Evolutionary conservation across 2,113 vertebrate genomes (phyloP).

Genomic region (Willisornis vidua): DNA sequence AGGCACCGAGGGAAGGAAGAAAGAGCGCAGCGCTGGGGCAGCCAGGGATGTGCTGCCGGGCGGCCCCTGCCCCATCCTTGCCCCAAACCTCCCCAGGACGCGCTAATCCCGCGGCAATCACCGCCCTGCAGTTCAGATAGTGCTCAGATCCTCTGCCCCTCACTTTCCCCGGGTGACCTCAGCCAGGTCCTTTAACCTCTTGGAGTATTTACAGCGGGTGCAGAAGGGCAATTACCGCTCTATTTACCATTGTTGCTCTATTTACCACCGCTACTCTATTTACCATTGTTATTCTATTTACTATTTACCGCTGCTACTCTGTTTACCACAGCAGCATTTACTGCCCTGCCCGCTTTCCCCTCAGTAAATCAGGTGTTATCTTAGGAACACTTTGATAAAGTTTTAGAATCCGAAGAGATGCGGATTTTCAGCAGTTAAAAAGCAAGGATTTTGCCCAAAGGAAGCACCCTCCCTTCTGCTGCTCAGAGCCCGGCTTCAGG

Average conservation of each 20-base stretch:
- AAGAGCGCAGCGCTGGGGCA: neutral
- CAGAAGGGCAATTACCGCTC: neutral
- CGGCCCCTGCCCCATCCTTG: neutral
- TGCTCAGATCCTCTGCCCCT: neutral
- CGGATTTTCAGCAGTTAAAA: neutral
- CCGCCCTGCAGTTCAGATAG: neutral
- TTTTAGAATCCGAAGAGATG: neutral
- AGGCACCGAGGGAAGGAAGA: neutral
- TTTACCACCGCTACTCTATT: neutral
- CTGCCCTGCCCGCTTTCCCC: neutral
- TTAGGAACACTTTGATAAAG: rapidly evolving
- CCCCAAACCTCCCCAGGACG: neutral
- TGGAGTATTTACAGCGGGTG: neutral
- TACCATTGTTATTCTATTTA: neutral
- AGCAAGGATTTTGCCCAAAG: rapidly evolving
- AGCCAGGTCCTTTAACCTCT: neutral
- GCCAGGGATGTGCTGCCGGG: neutral
- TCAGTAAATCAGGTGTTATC: neutral
- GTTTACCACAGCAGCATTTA: neutral
- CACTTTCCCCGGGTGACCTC: neutral
- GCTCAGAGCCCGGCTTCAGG: neutral
- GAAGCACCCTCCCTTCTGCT: rapidly evolving
- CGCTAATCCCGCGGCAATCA: neutral
- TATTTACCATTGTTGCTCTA: rapidly evolving
- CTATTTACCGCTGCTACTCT: neutral